Evolutionary conservation across 2,888 invertebrate species (phyloP).

Genomic region (Cephus runcator): DNA sequence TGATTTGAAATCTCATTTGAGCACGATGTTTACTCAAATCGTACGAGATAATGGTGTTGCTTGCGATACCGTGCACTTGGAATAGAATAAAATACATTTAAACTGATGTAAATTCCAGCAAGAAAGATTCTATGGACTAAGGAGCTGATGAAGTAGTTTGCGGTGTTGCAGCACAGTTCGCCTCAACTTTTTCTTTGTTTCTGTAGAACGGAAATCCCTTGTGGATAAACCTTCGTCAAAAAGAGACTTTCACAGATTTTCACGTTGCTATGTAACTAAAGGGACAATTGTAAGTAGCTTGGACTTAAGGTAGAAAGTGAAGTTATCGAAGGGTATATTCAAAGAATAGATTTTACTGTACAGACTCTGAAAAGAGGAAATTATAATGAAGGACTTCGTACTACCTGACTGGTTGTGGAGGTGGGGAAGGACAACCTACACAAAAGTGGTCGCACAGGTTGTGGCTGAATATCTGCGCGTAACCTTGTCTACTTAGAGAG

Average conservation of each 20-base stretch:
- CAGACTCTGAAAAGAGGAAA: constrained; percentile 24
- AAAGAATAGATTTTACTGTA: not conserved
- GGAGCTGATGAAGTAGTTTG: not conserved
- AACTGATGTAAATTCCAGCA: not conserved
- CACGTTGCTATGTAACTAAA: not conserved
- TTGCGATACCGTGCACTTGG: not conserved
- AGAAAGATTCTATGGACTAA: not conserved
- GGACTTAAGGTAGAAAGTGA: not conserved
- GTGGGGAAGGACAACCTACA: not conserved
- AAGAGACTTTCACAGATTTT: not conserved
- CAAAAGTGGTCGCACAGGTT: not conserved
- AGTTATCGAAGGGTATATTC: not conserved
- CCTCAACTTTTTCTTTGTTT: not conserved
- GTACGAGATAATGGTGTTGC: not conserved
- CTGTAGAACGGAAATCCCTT: not conserved
- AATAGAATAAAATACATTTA: not conserved
- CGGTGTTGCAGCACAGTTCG: not conserved
- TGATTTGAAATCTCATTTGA: not conserved
- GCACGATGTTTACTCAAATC: not conserved
- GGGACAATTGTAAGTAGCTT: not conserved
- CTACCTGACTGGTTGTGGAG: constrained; percentile 5
- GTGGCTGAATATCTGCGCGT: not conserved
- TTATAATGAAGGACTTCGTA: constrained; percentile 20
- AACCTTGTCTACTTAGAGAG: not conserved
- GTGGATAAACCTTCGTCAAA: not conserved